Evolutionary conservation across 2,797 vertebrate genomes (phyloP), one percentile per base, ranked within the genome.

Genomic region (Chaunax sp.): DNA sequence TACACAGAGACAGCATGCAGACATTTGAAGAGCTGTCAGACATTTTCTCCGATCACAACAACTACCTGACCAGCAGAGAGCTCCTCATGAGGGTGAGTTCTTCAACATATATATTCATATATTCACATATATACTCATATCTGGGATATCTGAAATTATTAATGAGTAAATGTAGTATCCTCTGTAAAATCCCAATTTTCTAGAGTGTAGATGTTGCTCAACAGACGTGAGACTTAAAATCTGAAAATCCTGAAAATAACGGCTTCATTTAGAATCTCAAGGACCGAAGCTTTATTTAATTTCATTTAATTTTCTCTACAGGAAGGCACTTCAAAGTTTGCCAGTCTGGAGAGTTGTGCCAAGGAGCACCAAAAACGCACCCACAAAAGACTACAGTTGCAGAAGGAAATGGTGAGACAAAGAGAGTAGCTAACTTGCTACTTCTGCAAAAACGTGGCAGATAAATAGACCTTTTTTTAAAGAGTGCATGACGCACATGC

Each of bases 291-390:
- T 35, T 35, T 11, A 35, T 35, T 35, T 35, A 35, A 35, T 35
- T 1, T 11, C 5, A 18, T 47, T 41, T 59, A 30, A 6, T 76
- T 80, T 56, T 44, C 35, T 51, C 80, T 52, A 37, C 89, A 99
- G 97, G 97, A 98, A 92, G 96, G 96, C 73, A 98, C 97, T 57
- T 98, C 97, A 67, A 99, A 98, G 89, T 98, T 98, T 90, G 97
- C 96, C 0, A 97, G 95, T 85, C 80, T 96, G 81, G 96, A 98
- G 82, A 96, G 95, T 75, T 95, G 93, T 9, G 95, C 96, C 87
- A 98, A 98, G 69, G 96, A 98, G 83, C 97, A 97, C 78, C 97
- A 98, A 92, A 98, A 98, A 69, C 95, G 94, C 61, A 96, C 95
- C 3, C 96, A 97, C 90, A 95, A 96, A 77, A 91, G 95, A 61